Percentiles rank a stretch among this genome's conserved stretches.
Evolutionary conservation across 2,888 invertebrate genomes (phyloP).

Genomic region (Ormyrus thymus): DNA sequence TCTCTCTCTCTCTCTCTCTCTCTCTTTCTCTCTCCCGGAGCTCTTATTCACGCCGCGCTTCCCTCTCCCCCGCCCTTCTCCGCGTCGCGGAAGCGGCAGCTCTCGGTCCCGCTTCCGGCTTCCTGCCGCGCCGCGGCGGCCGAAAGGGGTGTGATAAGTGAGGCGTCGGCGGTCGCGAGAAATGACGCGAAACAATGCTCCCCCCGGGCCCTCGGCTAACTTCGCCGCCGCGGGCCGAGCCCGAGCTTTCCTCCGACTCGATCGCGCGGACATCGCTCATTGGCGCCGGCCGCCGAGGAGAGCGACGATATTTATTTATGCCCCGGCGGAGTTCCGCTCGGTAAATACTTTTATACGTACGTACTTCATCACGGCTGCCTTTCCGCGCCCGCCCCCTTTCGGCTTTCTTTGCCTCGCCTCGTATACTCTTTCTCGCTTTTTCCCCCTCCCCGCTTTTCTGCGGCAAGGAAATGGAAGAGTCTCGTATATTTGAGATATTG

Average conservation of each 20-base stretch:
- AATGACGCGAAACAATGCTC: constrained; percentile 24
- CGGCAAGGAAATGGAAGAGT: constrained; percentile 55
- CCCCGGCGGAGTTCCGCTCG: not conserved
- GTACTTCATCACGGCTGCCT: constrained; percentile 44
- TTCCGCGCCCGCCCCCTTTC: not conserved
- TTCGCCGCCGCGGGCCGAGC: not conserved
- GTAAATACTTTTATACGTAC: constrained; percentile 40
- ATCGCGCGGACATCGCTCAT: constrained; percentile 22
- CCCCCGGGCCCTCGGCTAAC: too few relatives aligned
- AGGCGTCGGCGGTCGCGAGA: constrained; percentile 2
- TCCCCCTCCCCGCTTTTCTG: not conserved
- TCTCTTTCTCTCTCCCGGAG: not conserved
- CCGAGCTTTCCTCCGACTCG: not conserved
- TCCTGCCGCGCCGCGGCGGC: not conserved
- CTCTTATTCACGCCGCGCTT: not conserved
- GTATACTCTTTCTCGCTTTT: not conserved
- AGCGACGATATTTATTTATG: too few relatives aligned
- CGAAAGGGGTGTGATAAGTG: constrained; percentile 51
- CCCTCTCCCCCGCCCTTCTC: not conserved
- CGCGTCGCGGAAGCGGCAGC: too few relatives aligned
- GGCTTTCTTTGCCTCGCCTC: constrained; percentile 1
- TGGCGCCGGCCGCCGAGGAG: too few relatives aligned
- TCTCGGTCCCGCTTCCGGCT: not conserved
- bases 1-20: not conserved
- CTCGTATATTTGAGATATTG: constrained; percentile 55